phyloP scores from a whole-genome alignment of 2,888 invertebrate genomes.

The Sisyra terminalis region DNA sequence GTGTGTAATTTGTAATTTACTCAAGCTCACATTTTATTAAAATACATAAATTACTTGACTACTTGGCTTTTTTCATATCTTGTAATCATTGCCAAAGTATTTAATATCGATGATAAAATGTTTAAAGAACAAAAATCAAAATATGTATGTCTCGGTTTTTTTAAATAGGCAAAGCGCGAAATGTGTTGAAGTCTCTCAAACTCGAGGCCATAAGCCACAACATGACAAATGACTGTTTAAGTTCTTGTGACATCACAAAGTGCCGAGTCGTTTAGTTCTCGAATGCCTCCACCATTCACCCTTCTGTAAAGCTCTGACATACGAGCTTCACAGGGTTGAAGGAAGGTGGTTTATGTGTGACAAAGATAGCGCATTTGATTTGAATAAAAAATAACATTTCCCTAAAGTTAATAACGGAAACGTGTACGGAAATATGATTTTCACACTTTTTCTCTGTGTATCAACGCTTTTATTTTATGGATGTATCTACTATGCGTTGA shows the following conservation, averaged over 20 bases:
- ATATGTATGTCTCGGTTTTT: too few relatives aligned
- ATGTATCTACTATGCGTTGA: neutral
- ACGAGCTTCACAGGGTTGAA: neutral
- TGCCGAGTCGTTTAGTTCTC: slow-evolving; percentile 10
- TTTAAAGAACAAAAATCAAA: too few relatives aligned
- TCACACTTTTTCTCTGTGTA: slow-evolving; percentile 3
- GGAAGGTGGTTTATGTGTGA: neutral
- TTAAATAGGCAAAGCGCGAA: too few relatives aligned
- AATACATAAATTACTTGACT: too few relatives aligned
- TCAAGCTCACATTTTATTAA: too few relatives aligned
- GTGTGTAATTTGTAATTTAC: too few relatives aligned
- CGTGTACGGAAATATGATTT: slow-evolving; percentile 30
- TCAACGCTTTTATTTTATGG: slow-evolving; percentile 3
- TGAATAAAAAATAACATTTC: slow-evolving; percentile 30
- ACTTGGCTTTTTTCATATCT: too few relatives aligned
- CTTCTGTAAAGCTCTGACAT: neutral
- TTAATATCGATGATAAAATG: too few relatives aligned
- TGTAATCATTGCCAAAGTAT: too few relatives aligned
- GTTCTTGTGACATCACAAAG: slow-evolving; percentile 16
- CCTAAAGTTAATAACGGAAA: slow-evolving; percentile 30
- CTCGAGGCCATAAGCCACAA: slow-evolving; percentile 6
- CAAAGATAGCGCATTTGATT: slow-evolving; percentile 18
- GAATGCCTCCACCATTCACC: neutral
- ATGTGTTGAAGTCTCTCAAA: too few relatives aligned
- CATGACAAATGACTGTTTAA: slow-evolving; percentile 26